phyloP scores from a whole-genome alignment of 2,797 vertebrate species.

The Delichon dasypus region DNA sequence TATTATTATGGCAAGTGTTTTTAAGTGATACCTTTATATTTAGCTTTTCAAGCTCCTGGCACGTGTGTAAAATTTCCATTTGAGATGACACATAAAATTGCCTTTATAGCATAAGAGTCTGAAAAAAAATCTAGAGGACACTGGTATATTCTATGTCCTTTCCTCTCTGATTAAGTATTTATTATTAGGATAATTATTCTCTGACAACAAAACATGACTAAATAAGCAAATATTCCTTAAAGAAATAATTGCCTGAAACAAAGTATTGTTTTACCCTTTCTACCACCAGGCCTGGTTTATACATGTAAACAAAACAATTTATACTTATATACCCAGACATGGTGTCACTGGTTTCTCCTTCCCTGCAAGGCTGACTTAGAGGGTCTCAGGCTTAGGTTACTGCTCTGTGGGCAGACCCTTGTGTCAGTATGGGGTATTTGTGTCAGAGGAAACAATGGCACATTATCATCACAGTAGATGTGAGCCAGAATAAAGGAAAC shows the following conservation, averaged over 20 bases:
- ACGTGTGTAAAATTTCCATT: background rate
- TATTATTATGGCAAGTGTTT: background rate
- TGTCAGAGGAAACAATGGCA: slow-evolving; percentile 3
- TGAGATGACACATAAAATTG: background rate
- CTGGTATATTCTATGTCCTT: background rate
- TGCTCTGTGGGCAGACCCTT: background rate
- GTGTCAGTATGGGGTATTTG: slow-evolving; percentile 14
- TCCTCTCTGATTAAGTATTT: background rate
- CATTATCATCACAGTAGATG: background rate
- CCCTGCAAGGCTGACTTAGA: slow-evolving; percentile 19
- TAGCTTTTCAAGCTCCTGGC: background rate
- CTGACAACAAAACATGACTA: background rate
- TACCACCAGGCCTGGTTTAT: background rate
- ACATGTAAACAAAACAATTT: slow-evolving; percentile 47
- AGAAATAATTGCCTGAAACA: background rate
- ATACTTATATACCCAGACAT: background rate
- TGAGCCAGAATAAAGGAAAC: background rate
- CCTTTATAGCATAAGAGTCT: background rate
- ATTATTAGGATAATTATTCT: slow-evolving; percentile 5
- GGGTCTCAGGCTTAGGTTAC: background rate
- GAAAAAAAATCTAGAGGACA: background rate
- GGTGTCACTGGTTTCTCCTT: slow-evolving; percentile 13
- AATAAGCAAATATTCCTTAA: background rate
- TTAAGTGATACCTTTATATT: background rate
- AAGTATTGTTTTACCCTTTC: slow-evolving; percentile 11